A percentile compares a stretch with the other conserved stretches of the same genome.
phyloP scores from a whole-genome alignment of 2,113 vertebrate species.

The Pangasianodon hypophthalmus region DNA sequence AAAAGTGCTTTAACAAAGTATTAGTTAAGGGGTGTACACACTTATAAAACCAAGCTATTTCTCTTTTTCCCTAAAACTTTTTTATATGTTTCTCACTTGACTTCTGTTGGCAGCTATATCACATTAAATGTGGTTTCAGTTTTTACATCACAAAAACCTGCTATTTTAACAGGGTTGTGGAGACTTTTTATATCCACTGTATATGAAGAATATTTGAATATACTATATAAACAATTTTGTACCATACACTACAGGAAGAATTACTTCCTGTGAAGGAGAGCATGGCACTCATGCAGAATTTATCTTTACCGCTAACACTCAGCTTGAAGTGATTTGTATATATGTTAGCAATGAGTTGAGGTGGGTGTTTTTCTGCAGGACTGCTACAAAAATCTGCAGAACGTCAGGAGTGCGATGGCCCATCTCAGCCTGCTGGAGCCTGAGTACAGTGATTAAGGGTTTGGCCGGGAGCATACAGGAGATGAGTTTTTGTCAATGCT shows the following conservation, averaged over 20 bases:
- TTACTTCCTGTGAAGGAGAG: background rate
- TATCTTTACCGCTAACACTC: background rate
- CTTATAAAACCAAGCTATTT: too few relatives aligned
- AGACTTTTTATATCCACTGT: background rate
- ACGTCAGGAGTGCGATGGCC: conserved; percentile 7
- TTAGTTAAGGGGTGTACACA: too few relatives aligned
- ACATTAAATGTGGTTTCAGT: background rate
- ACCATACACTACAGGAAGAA: background rate
- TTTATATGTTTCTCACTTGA: background rate
- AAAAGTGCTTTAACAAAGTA: background rate
- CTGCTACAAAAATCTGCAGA: conserved; percentile 15
- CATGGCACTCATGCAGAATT: background rate
- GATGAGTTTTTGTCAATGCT: conserved; percentile 22
- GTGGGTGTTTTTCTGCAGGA: conserved; percentile 34
- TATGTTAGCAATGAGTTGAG: conserved; percentile 9
- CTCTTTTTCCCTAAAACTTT: background rate
- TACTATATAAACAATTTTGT: background rate
- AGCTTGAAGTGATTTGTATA: conserved; percentile 19
- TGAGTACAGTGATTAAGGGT: conserved; percentile 28
- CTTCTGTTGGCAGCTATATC: background rate
- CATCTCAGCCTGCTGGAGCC: conserved; percentile 10
- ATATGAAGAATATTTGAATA: background rate
- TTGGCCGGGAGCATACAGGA: background rate
- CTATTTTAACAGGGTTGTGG: background rate
- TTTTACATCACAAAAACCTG: background rate